Evolutionary conservation across 2,888 invertebrate species (phyloP).

Genomic region (Alviniconcha strummeri): DNA sequence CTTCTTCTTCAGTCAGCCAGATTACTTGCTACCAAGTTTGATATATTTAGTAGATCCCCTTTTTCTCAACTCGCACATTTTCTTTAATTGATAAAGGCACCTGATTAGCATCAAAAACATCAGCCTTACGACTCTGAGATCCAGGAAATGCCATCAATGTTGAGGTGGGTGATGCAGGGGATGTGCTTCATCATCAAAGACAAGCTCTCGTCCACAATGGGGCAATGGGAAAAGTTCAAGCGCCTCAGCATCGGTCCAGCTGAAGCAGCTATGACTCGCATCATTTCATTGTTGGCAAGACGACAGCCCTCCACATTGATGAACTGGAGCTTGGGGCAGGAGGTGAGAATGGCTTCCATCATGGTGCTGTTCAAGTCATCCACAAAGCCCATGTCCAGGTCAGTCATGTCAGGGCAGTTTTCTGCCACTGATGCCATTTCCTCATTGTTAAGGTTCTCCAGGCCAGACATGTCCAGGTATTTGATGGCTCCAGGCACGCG

Average conservation of each 20-base stretch:
- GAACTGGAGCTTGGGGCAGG: constrained; percentile 46
- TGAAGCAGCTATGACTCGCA: constrained; percentile 40
- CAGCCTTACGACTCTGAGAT: constrained; percentile 52
- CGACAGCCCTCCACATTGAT: constrained; percentile 59
- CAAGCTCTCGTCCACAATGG: constrained; percentile 49
- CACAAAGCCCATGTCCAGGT: constrained; percentile 59
- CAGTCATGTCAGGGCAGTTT: constrained; percentile 45
- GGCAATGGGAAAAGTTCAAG: constrained; percentile 59
- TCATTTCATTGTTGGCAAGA: constrained; percentile 43
- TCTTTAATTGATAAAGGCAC: too few relatives aligned
- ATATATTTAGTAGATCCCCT: too few relatives aligned
- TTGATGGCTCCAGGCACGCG: constrained; percentile 44
- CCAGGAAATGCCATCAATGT: constrained; percentile 59
- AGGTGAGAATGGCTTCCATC: constrained; percentile 46
- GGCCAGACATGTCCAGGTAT: constrained; percentile 45
- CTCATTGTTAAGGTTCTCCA: constrained; percentile 43
- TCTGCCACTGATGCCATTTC: constrained; percentile 53
- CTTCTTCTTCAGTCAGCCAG: too few relatives aligned
- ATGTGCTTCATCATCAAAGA: constrained; percentile 45
- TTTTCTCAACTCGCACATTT: too few relatives aligned
- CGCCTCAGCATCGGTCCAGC: constrained; percentile 40
- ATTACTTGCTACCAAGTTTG: too few relatives aligned
- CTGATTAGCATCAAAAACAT: neutral
- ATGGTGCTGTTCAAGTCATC: constrained; percentile 44
- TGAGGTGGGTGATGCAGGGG: constrained; percentile 45